Evolutionary conservation across 2,797 vertebrate genomes (phyloP), one percentile per base, ranked within the genome.

Genomic region (Alosa sapidissima): DNA sequence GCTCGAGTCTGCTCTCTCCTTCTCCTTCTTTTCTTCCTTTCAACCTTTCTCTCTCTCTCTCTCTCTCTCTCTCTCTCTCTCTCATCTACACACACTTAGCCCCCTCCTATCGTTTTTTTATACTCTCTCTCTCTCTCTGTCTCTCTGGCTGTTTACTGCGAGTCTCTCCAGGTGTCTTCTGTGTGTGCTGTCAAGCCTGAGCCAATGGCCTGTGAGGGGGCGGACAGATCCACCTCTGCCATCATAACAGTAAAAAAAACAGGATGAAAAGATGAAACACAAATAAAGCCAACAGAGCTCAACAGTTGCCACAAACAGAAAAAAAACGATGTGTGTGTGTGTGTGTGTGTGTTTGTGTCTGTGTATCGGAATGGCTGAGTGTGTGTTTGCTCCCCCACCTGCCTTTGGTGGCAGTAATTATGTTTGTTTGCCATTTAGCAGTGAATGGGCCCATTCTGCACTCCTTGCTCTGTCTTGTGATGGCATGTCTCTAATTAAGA

Each of bases 281-380:
- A 86, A 55, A 49, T 36, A 83, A 45, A n/a, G 51, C 33, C 36
- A 21, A 41, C 33, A 3, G 52, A 81, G 82, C 41, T 36, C 16
- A 87, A 54, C 65, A n/a, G 49, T 83, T 84, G 60, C 81, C n/a
- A 81, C 45, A 62, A 81, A 78, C 33, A 75, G 28, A 78, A 24
- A 52, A 58, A 82, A 51, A 48, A 14, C 65, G 45, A 83, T 62
- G 58, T n/a, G 21, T n/a, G 58, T 58, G 54, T 58, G 54, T 58
- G 54, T 58, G 54, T 62, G 68, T 47, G 62, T 33, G 51, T 72
- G 51, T 81, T 45, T 82, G 83, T n/a, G 19, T 60, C 36, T 24
- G 41, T 68, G 3, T 48, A 41, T 52, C 16, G 11, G 16, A 48
- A 33, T 78, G 62, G 60, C 10, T 72, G 13, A 21, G 13, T 52